Evolutionary conservation across 2,888 invertebrate genomes (phyloP).

Genomic region (Dynastes tityus): DNA sequence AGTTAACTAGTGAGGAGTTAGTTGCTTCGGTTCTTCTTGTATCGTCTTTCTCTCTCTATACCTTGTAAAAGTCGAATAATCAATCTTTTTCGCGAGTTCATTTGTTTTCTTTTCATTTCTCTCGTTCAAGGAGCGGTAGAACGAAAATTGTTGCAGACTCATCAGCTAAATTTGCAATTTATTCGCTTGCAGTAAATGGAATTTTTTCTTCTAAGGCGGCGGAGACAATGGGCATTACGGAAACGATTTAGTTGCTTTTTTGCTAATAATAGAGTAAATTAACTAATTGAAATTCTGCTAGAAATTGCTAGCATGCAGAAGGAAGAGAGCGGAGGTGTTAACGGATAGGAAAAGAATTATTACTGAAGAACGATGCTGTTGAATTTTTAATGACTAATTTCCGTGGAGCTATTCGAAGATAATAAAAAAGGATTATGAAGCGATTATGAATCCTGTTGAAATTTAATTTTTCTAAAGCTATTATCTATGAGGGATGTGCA

Average conservation of each 20-base stretch:
- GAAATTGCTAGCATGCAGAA: too few species aligned
- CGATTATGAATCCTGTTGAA: too few species aligned
- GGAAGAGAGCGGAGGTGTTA: background rate
- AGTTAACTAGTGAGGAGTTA: too few species aligned
- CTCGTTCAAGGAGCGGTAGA: background rate
- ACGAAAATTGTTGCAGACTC: constrained; percentile 40
- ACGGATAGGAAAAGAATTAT: too few species aligned
- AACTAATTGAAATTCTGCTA: constrained; percentile 18
- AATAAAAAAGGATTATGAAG: too few species aligned
- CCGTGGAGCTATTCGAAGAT: too few species aligned
- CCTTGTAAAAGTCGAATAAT: constrained; percentile 36
- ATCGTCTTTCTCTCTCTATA: background rate
- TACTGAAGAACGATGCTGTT: background rate
- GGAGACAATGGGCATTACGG: background rate
- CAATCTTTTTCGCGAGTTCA: constrained; percentile 39
- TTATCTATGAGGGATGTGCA: too few species aligned
- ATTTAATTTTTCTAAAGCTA: too few species aligned
- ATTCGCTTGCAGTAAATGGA: constrained; percentile 8
- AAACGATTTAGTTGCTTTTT: background rate
- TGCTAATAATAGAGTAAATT: constrained; percentile 1
- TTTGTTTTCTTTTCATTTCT: constrained; percentile 39
- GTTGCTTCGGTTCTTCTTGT: background rate
- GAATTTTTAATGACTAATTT: background rate
- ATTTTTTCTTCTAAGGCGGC: background rate
- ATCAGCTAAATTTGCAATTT: constrained; percentile 35